Percentiles rank a stretch among this genome's conserved stretches.
These are phyloP conservation scores for Aspidiotus rigidus DNA, from an alignment of 2,888 invertebrate genomes.

Conservation along the genomic window DNA sequence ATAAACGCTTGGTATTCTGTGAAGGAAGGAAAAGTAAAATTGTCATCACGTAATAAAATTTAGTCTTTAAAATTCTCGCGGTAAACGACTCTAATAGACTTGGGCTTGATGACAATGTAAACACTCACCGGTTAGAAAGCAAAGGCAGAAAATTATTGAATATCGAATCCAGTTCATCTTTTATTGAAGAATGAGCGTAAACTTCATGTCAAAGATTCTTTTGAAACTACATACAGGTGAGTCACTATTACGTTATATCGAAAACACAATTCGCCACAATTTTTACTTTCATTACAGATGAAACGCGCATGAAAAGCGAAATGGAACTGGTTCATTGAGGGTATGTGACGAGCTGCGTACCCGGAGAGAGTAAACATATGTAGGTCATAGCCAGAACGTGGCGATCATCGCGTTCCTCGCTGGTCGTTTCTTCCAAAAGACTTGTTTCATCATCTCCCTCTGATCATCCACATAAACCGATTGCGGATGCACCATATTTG, in stretches of 20 bases:
- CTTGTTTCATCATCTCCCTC: no score
- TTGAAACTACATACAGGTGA: neutral
- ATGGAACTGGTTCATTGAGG: constrained; percentile 25
- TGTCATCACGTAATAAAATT: neutral
- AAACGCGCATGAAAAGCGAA: constrained; percentile 23
- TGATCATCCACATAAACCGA: no score
- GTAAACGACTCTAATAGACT: neutral
- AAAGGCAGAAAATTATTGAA: neutral
- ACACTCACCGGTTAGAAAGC: constrained; percentile 1
- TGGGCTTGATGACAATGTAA: neutral
- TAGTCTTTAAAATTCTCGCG: neutral
- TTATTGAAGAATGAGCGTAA: neutral
- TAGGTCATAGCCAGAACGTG: neutral
- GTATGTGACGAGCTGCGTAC: neutral
- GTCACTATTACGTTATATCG: neutral
- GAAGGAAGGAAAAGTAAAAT: neutral
- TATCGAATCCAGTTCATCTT: neutral
- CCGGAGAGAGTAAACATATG: neutral
- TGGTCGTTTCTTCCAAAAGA: no score
- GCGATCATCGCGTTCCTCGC: no score
- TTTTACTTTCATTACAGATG: constrained; percentile 25
- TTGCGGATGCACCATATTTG: no score
- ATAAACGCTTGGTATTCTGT: constrained; percentile 22
- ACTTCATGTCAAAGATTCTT: neutral
- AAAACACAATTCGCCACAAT: neutral